A percentile compares a stretch with the other conserved stretches of the same genome.
Conservation (phyloP, 2,113 vertebrate species). For the Vulpes vulpes region DNA sequence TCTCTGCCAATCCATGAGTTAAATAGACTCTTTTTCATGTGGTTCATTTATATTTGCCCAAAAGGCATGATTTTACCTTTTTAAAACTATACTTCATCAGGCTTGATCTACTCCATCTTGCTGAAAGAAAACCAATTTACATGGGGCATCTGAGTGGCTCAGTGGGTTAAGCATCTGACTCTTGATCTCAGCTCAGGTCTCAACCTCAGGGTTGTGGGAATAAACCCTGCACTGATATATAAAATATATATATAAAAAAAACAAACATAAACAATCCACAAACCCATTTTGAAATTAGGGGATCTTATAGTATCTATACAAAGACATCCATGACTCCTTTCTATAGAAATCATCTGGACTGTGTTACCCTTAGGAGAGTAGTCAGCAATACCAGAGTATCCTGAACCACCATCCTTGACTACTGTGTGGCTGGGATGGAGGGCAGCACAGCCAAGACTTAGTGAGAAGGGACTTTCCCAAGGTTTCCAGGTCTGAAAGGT, state of each 20-base stretch:
- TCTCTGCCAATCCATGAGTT: constrained; percentile 6
- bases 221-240: not conserved
- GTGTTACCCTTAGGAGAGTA: not conserved
- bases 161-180: not conserved
- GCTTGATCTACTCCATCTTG: not conserved
- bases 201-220: not conserved
- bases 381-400: not conserved
- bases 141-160: not conserved
- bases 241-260: not conserved
- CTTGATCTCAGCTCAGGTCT: not conserved
- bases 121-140: not conserved
- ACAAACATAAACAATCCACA: not conserved
- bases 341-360: not conserved
- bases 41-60: not conserved
- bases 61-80: not conserved
- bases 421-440: not conserved
- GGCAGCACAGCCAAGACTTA: not conserved
- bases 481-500: constrained; percentile 3
- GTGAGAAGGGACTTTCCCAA: not conserved
- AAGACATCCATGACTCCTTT: not conserved
- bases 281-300: not conserved
- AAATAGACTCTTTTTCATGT: not conserved
- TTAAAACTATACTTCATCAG: not conserved
- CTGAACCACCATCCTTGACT: not conserved
- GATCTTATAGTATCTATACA: not conserved